Evolutionary conservation across 2,113 vertebrate species (phyloP).

Genomic region (Neolamprologus tretocephalus): DNA sequence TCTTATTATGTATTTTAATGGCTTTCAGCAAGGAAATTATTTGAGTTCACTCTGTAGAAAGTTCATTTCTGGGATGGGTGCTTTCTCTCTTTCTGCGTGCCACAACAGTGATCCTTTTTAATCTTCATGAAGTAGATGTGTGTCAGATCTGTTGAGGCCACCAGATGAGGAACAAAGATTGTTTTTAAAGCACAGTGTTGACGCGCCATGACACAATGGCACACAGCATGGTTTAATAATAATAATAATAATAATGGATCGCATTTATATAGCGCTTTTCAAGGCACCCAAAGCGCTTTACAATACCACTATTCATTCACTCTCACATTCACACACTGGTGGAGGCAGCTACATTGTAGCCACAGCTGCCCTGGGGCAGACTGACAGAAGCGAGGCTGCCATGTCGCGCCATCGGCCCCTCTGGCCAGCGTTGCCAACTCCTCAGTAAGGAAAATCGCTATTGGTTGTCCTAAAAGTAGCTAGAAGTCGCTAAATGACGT

Average conservation of each 20-base stretch:
- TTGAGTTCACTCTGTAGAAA: not conserved
- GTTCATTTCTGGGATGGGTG: not conserved
- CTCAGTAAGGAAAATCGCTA: too few species aligned
- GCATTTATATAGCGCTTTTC: accelerated
- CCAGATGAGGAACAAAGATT: not conserved
- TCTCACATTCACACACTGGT: not conserved
- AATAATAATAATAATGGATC: not conserved
- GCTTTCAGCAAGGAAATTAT: not conserved
- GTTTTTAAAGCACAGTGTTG: not conserved
- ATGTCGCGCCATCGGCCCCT: accelerated
- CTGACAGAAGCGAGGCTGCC: not conserved
- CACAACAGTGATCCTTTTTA: not conserved
- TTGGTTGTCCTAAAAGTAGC: too few species aligned
- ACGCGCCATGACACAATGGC: not conserved
- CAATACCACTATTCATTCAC: accelerated
- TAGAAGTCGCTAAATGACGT: too few species aligned
- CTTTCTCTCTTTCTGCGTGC: not conserved
- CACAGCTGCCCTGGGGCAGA: not conserved
- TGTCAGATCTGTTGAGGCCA: not conserved
- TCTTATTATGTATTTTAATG: not conserved
- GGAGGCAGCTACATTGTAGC: accelerated
- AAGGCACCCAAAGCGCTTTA: accelerated
- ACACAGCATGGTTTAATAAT: not conserved
- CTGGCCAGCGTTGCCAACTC: too few species aligned
- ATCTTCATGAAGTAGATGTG: not conserved